phyloP scores from a whole-genome alignment of 2,797 vertebrate species.

The Gadopsis bispinosus region DNA sequence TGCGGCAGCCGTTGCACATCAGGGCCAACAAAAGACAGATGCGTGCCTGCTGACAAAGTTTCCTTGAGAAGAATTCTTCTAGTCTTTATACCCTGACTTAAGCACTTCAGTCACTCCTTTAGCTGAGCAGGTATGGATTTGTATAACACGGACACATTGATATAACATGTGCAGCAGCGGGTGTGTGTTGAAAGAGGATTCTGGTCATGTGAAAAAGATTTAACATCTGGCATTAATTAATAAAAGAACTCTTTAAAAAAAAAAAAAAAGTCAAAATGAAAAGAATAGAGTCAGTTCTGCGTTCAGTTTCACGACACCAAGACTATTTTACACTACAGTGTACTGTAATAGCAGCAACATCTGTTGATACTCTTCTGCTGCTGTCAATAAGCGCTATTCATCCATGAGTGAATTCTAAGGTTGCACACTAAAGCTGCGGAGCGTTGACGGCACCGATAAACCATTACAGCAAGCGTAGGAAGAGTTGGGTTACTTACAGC shows the following conservation, averaged over 20 bases:
- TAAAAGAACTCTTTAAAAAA: too few relatives aligned
- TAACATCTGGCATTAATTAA: background rate
- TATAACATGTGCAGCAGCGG: background rate
- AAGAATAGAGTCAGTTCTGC: background rate
- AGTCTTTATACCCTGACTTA: background rate
- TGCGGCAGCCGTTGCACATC: conserved; percentile 2
- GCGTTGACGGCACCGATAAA: background rate
- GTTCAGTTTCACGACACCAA: background rate
- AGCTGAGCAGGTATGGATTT: background rate
- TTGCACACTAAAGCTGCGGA: background rate
- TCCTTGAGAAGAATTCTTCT: background rate
- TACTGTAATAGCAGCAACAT: background rate
- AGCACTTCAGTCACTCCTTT: background rate
- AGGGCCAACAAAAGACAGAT: conserved; percentile 16
- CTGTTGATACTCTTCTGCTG: background rate
- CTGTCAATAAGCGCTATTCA: background rate
- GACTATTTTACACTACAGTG: background rate
- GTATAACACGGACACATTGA: background rate
- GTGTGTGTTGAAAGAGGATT: background rate
- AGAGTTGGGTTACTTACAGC: conserved; percentile 88
- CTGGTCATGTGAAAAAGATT: background rate
- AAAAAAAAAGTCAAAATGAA: background rate
- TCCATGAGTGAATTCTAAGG: background rate
- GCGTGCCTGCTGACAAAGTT: background rate
- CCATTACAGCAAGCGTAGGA: background rate